These are phyloP conservation scores for Harlomillsia oculata DNA, from an alignment of 1,140 invertebrate species.

Conservation along the genomic window DNA sequence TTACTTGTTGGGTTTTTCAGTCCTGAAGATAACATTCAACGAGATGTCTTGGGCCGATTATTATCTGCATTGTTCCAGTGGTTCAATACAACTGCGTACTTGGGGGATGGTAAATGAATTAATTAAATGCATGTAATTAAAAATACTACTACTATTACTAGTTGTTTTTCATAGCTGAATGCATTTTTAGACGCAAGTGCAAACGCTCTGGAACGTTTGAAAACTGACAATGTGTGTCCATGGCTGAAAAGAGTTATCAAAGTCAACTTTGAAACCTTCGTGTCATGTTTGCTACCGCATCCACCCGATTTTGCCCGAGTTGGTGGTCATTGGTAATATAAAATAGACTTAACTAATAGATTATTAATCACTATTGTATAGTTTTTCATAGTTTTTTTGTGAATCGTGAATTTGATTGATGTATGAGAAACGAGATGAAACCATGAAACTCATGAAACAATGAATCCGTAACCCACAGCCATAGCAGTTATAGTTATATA, in stretches of 20 bases:
- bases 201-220: constrained; percentile 79
- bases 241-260: constrained; percentile 80
- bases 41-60: constrained; percentile 79
- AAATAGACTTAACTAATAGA: too few relatives aligned
- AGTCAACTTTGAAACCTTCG: constrained; percentile 76
- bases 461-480: too few relatives aligned
- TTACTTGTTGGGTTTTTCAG: constrained; percentile 86
- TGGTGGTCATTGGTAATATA: constrained; percentile 77
- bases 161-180: constrained; percentile 12
- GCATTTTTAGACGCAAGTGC: constrained; percentile 61
- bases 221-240: constrained; percentile 81
- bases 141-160: neutral
- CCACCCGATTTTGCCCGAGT: constrained; percentile 81
- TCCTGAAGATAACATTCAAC: constrained; percentile 64
- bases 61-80: constrained; percentile 96
- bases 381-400: neutral
- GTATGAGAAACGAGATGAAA: too few relatives aligned
- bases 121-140: neutral
- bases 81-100: constrained; percentile 95
- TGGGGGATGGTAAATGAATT: constrained; percentile 70
- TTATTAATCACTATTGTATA: constrained; percentile 5
- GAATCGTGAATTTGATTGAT: constrained; percentile 3
- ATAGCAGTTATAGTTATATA: too few relatives aligned
- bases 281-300: constrained; percentile 74
- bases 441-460: too few relatives aligned